These are phyloP conservation scores for Xanthorhoe designata DNA, from an alignment of 2,888 invertebrate species.

Conservation along the genomic window DNA sequence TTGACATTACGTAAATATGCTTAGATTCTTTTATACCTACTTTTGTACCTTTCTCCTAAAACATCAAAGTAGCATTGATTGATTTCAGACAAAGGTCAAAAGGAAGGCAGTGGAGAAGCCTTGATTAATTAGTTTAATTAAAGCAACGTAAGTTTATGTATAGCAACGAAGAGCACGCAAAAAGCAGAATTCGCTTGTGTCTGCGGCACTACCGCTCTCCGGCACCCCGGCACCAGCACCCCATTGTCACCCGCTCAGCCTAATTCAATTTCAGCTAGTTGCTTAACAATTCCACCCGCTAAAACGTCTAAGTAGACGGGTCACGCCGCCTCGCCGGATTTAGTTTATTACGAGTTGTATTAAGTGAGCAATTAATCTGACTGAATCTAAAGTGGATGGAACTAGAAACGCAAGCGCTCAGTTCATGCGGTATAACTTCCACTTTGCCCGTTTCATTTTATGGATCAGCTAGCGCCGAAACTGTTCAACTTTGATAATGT, in stretches of 20 bases:
- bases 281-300: constrained; percentile 71
- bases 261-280: constrained; percentile 74
- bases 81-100: constrained; percentile 11
- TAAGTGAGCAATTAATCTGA: constrained; percentile 71
- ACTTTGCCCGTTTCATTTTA: constrained; percentile 62
- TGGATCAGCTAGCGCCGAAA: constrained; percentile 59
- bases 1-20: background rate
- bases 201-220: constrained; percentile 37
- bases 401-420: constrained; percentile 66
- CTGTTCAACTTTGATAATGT: constrained; percentile 38
- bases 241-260: constrained; percentile 58
- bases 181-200: constrained; percentile 45
- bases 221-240: constrained; percentile 32
- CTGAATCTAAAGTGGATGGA: constrained; percentile 63
- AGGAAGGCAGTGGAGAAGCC: constrained; percentile 7
- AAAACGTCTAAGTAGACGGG: constrained; percentile 72
- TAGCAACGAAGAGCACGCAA: constrained; percentile 50
- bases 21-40: background rate
- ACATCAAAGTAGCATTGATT: constrained; percentile 2
- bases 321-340: constrained; percentile 68
- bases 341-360: constrained; percentile 73
- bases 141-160: constrained; percentile 31
- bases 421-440: constrained; percentile 61
- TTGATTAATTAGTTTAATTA: constrained; percentile 34
- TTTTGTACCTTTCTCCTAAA: background rate